A percentile compares a stretch with the other conserved stretches of the same genome.
phyloP scores from a whole-genome alignment of 2,888 invertebrate genomes.

The Microctonus brassicae region DNA sequence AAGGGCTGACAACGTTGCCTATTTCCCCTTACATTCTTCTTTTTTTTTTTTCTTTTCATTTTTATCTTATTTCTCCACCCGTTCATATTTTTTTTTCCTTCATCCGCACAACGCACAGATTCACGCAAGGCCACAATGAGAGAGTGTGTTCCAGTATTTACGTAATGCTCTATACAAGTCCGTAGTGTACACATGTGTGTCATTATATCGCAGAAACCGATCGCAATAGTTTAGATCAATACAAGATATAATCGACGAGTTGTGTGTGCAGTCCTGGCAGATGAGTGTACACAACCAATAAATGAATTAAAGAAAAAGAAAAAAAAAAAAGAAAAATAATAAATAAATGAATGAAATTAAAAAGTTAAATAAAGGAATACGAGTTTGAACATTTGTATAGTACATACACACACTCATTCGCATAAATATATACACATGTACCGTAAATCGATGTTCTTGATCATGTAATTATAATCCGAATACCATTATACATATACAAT shows the following conservation, averaged over 20 bases:
- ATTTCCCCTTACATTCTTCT: background rate
- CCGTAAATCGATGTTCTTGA: constrained; percentile 45
- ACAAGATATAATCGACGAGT: background rate
- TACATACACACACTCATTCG: too few species aligned
- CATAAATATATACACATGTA: background rate
- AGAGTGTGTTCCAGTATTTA: constrained; percentile 36
- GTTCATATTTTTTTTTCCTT: constrained; percentile 5
- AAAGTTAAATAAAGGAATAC: constrained; percentile 38
- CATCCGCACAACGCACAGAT: background rate
- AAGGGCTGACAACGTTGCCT: background rate
- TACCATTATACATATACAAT: constrained; percentile 21
- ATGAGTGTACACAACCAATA: constrained; percentile 22
- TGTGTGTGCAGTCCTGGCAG: background rate
- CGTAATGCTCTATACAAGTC: constrained; percentile 28
- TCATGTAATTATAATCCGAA: constrained; percentile 46
- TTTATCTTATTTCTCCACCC: background rate
- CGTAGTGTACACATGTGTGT: background rate
- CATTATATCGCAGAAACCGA: constrained; percentile 27
- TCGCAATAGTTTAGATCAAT: constrained; percentile 10
- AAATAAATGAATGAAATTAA: constrained; percentile 25
- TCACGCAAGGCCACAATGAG: constrained; percentile 10
- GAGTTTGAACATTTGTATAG: constrained; percentile 44
- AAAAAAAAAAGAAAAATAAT: constrained; percentile 12
- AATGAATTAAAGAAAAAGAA: constrained; percentile 1
- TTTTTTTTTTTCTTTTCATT: background rate